Evolutionary conservation across 2,888 invertebrate genomes (phyloP).

Genomic region (Blastobasis adustella): DNA sequence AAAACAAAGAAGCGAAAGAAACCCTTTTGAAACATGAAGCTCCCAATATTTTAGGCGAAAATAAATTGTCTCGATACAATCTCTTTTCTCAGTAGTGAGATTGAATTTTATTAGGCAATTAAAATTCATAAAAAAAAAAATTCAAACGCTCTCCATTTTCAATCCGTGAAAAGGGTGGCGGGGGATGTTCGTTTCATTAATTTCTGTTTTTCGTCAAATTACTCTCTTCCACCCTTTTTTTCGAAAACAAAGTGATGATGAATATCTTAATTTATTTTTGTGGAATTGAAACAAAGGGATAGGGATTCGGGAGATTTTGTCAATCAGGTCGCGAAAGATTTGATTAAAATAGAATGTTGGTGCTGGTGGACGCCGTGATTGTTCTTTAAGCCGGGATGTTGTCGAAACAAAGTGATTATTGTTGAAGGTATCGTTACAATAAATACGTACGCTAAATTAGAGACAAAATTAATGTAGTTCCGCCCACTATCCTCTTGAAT

Average conservation of each 20-base stretch:
- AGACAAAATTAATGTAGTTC: too few relatives aligned
- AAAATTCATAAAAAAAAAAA: conserved; percentile 40
- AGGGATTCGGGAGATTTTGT: conserved; percentile 1
- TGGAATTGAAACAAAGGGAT: background rate
- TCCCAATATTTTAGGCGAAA: too few relatives aligned
- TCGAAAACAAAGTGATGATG: conserved; percentile 8
- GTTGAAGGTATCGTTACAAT: too few relatives aligned
- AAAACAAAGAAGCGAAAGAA: background rate
- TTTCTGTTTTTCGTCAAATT: conserved; percentile 14
- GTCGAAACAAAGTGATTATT: too few relatives aligned
- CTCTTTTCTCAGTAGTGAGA: conserved; percentile 20
- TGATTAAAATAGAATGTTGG: background rate
- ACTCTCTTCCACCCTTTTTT: conserved; percentile 8
- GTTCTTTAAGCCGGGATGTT: too few relatives aligned
- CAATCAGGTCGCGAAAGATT: background rate
- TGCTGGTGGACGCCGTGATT: too few relatives aligned
- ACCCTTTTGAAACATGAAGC: background rate
- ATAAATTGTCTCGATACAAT: background rate
- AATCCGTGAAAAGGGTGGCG: conserved; percentile 30
- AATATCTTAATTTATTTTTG: conserved; percentile 13
- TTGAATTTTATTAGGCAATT: conserved; percentile 47
- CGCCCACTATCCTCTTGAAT: too few relatives aligned
- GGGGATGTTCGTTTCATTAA: conserved; percentile 20
- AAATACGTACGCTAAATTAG: too few relatives aligned
- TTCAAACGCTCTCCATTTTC: conserved; percentile 24